These are phyloP conservation scores for Anodontia alba DNA, from an alignment of 2,888 invertebrate species.

Conservation along the genomic window DNA sequence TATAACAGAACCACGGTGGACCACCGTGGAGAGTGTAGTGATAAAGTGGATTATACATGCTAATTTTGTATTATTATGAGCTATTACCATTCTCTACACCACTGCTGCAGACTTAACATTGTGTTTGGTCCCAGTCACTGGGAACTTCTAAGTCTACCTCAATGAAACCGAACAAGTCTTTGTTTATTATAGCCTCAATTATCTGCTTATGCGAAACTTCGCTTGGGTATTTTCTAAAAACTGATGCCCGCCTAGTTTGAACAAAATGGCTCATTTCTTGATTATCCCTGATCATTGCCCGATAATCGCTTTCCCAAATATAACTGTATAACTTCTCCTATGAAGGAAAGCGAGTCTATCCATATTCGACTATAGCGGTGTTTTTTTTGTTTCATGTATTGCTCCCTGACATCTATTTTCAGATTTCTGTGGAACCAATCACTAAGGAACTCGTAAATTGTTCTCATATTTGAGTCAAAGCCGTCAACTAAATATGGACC, in stretches of 20 bases:
- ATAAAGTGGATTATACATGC: too few relatives aligned
- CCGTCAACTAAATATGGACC: background rate
- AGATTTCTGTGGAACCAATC: background rate
- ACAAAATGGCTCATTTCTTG: background rate
- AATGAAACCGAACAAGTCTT: background rate
- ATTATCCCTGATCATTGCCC: background rate
- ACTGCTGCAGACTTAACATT: background rate
- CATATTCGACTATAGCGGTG: background rate
- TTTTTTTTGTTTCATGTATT: background rate
- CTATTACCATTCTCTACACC: too few relatives aligned
- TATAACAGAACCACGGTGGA: too few relatives aligned
- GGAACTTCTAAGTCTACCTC: background rate
- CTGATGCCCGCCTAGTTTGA: background rate
- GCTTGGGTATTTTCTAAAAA: background rate
- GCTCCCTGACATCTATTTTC: background rate
- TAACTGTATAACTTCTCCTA: background rate
- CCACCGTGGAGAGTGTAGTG: too few relatives aligned
- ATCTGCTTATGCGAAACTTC: background rate
- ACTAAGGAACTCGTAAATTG: background rate
- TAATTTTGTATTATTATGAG: too few relatives aligned
- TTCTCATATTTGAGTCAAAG: background rate
- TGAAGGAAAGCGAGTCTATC: background rate
- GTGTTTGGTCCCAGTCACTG: background rate
- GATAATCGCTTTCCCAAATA: conserved; percentile 1
- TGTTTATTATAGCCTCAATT: background rate